Base-by-base conservation (phyloP, 1,140 invertebrate genomes). In the Drosophila orosa region DNA sequence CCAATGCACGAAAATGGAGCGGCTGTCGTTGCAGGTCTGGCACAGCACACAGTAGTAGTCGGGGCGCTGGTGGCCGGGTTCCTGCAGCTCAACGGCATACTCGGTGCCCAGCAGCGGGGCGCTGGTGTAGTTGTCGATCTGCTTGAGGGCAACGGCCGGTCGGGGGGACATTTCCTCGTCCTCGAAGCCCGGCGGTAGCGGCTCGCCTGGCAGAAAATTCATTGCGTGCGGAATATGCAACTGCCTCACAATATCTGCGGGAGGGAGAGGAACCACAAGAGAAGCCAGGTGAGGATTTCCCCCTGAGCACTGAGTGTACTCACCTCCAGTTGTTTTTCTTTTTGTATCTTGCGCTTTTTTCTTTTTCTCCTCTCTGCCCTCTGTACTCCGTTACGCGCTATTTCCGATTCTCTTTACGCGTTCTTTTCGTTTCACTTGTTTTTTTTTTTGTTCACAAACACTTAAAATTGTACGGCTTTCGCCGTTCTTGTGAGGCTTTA, bases 41-140 rank as follows among this genome's bases (percentile, higher is more conserved):
- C 96, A 97, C 42, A 96, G 92, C 65, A 95, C 93, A 91, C 96
- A 97, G 39, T 95, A 93, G 84, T 96, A 96, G 60, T 93, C 92
- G 1, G 95, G 95, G 81, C 96, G 95, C 60, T 91, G 91, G 7
- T 92, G 92, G 35, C 95, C 93, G 71, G 94, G 93, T 61, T 95
- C 94, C 25, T 94, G 92, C 69, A 96, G 86, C 91, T 96, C 96
- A 12, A 96, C 90, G 27, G 95, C 90, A 90, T 96, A 96, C 90
- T 96, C 96, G 12, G 95, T 85, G 27, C 95, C 95, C 42, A 95
- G 92, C 24, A 95, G 91, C 4, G 94, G 93, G 8, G 92, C 90
- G 5, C 62, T 73, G 4, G 68, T 75, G 56, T 93, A 93, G 15
- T 81, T 85, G 27, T 94, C 93, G 12, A 95, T 81, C 40, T 92